phyloP scores from a whole-genome alignment of 2,797 vertebrate species.

The Ptychobarbus kaznakovi region DNA sequence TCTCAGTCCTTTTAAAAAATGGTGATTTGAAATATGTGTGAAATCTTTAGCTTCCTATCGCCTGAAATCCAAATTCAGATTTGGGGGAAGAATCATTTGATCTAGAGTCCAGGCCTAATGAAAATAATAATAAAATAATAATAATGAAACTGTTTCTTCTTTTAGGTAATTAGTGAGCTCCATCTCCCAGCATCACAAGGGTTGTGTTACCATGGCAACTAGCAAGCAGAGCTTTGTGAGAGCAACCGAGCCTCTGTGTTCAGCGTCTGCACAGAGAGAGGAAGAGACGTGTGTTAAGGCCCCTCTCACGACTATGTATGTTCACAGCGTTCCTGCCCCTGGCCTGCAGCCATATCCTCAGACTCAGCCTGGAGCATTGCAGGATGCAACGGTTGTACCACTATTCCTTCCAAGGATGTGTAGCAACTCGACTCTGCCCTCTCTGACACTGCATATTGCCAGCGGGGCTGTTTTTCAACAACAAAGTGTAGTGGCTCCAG shows the following conservation, averaged over 20 bases:
- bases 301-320: conserved; percentile 81
- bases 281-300: conserved; percentile 77
- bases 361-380: conserved; percentile 68
- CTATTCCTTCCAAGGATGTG: conserved; percentile 71
- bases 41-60: conserved; percentile 36
- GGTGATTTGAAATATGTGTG: conserved; percentile 13
- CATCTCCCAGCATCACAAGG: conserved; percentile 74
- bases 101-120: conserved; percentile 66
- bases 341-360: conserved; percentile 75
- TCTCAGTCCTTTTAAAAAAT: not conserved
- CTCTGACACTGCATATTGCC: conserved; percentile 85
- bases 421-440: conserved; percentile 80
- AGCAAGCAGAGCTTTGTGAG: conserved; percentile 77
- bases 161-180: conserved; percentile 79
- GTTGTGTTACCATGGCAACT: conserved; percentile 85
- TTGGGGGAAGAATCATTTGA: conserved; percentile 53
- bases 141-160: conserved; percentile 70
- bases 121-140: conserved; percentile 58
- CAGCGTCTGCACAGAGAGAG: conserved; percentile 71
- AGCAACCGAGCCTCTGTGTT: conserved; percentile 71
- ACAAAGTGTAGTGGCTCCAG: conserved; percentile 63
- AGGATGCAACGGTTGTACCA: conserved; percentile 69
- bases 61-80: conserved; percentile 53
- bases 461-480: conserved; percentile 81
- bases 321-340: conserved; percentile 83